These are phyloP conservation scores for human DNA, from an alignment of 2,113 vertebrate genomes.

Conservation along the genomic window DNA sequence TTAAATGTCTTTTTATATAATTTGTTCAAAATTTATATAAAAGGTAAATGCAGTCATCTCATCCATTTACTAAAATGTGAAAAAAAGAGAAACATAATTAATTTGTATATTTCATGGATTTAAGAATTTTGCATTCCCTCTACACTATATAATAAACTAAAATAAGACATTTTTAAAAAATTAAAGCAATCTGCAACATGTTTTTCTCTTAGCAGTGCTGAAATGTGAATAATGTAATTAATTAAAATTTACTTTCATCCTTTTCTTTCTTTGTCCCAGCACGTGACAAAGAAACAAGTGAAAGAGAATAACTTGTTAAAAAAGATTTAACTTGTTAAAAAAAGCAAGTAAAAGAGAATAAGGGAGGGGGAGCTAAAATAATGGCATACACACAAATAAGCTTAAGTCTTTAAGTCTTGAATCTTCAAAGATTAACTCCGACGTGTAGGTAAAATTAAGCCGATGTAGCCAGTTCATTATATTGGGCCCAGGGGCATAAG, in stretches of 20 bases:
- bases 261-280: not conserved
- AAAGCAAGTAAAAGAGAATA: not conserved
- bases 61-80: not conserved
- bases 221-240: not conserved
- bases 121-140: not conserved
- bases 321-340: not conserved
- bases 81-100: slow-evolving; percentile 21
- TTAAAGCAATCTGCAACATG: not conserved
- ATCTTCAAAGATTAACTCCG: not conserved
- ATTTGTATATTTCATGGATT: not conserved
- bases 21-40: not conserved
- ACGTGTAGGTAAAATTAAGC: not conserved
- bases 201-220: not conserved
- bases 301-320: not conserved
- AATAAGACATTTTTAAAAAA: not conserved
- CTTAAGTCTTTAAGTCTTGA: not conserved
- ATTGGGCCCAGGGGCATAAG: not conserved
- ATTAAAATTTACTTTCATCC: not conserved
- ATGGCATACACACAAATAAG: not conserved
- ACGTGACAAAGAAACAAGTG: not conserved
- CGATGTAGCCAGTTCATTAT: not conserved
- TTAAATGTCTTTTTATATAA: not conserved
- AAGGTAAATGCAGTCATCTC: not conserved
- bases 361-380: not conserved
- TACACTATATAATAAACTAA: not conserved